These are phyloP conservation scores for Pegoplata infirma DNA, from an alignment of 2,888 invertebrate genomes.

Conservation along the genomic window DNA sequence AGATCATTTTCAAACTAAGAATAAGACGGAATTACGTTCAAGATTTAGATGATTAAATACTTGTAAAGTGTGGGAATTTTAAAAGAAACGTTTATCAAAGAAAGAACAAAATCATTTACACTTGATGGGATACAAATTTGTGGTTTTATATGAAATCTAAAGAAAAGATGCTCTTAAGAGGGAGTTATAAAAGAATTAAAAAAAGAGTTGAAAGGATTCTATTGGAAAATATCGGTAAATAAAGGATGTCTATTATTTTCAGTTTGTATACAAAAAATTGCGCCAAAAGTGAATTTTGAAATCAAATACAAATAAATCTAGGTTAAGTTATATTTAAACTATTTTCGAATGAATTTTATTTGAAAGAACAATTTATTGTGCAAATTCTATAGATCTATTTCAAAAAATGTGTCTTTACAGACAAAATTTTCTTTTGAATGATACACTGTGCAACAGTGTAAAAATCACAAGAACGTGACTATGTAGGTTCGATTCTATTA, in stretches of 20 bases:
- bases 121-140: slow-evolving; percentile 54
- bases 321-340: slow-evolving; percentile 37
- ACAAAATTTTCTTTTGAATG: not conserved
- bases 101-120: slow-evolving; percentile 42
- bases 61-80: slow-evolving; percentile 56
- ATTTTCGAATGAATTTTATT: not conserved
- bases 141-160: slow-evolving; percentile 50
- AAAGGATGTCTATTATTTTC: slow-evolving; percentile 16
- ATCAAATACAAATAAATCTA: slow-evolving; percentile 49
- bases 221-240: not conserved
- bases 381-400: not conserved
- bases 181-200: not conserved
- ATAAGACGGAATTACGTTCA: slow-evolving; percentile 19
- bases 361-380: not conserved
- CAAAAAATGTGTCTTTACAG: not conserved
- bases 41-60: slow-evolving; percentile 29
- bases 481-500: no score
- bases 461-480: no score
- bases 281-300: slow-evolving; percentile 59
- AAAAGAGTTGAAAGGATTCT: slow-evolving; percentile 24
- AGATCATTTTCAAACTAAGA: slow-evolving; percentile 25
- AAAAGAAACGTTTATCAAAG: not conserved
- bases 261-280: slow-evolving; percentile 48
- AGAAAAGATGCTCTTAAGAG: slow-evolving; percentile 10
- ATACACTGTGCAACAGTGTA: no score